Base-by-base conservation (phyloP, 2,113 vertebrate genomes). In the Circaetus cinerascens region DNA sequence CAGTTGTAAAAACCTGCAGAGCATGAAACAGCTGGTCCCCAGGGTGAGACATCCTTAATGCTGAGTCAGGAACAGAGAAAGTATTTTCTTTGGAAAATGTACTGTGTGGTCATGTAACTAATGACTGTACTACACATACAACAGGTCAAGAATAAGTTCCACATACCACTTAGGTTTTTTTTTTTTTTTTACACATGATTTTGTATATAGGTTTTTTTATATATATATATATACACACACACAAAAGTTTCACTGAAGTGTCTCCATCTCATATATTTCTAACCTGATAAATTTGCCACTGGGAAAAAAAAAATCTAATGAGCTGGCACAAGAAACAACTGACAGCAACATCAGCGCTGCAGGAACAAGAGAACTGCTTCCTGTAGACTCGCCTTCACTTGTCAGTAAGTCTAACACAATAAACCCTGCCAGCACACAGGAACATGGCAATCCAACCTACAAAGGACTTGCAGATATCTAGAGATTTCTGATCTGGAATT, bases 161-260 rank as follows among this genome's bases (percentile, higher is more conserved):
- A 10, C 27, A 45, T 71, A 51, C 7, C 5, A 5, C 48, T 72
- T 74, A 63, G 15, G 40, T 56, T 3, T 29, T 45, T 71, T 56
- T 3, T 29, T 45, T 71, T 81, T 84, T 57, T 63, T 32, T 7
- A 23, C 26, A 19, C 6, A 25, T 23, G 3, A 40, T 38, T 78
- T 40, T 46, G 16, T 21, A 34, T 51, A 19, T 60, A 9, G 41
- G 1, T 48, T n/a, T n/a, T n/a, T n/a, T 38, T 38, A 38, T 38
- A 4, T n/a, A 15, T 13, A 45, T 17, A 38, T 11, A 51, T 9
- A 19, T 17, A 34, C 3, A 15, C 13, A 51, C 9, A 27, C 23
- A 25, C 40, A 50, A 26, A 25, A 46, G 15, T 41, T 55, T 78
- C 27, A 38, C 15, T 0, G 0, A 12, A 22, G 26, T 20, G 4